These are phyloP conservation scores for Ennomos quercinarius DNA, from an alignment of 2,888 invertebrate species.

Conservation along the genomic window DNA sequence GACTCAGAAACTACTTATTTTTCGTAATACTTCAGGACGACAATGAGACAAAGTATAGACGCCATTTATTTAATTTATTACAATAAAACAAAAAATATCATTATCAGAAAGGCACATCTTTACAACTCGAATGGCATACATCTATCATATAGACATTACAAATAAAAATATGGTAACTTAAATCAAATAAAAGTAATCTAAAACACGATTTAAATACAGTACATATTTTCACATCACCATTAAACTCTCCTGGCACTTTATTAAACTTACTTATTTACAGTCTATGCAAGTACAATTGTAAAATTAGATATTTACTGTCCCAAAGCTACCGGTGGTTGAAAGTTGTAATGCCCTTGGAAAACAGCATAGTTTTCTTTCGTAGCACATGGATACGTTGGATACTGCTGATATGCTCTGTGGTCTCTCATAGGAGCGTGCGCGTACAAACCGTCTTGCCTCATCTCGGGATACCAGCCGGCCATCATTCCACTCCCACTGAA, in stretches of 20 bases:
- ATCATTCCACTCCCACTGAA: slow-evolving; percentile 60
- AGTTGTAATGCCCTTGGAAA: slow-evolving; percentile 81
- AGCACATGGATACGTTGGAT: slow-evolving; percentile 77
- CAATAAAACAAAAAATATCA: slow-evolving; percentile 19
- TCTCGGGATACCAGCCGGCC: slow-evolving; percentile 71
- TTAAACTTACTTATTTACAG: slow-evolving; percentile 3
- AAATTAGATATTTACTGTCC: slow-evolving; percentile 62
- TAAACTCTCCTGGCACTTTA: background rate
- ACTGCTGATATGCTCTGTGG: slow-evolving; percentile 74
- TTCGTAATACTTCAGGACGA: background rate
- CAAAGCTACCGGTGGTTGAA: slow-evolving; percentile 77
- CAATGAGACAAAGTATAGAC: slow-evolving; percentile 11
- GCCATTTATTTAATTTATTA: slow-evolving; percentile 27
- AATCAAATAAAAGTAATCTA: slow-evolving; percentile 41
- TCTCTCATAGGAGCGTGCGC: slow-evolving; percentile 63
- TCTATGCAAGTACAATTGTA: slow-evolving; percentile 11
- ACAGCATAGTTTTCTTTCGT: slow-evolving; percentile 78
- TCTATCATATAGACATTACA: slow-evolving; percentile 57
- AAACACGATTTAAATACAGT: slow-evolving; percentile 10
- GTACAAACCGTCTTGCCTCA: slow-evolving; percentile 69
- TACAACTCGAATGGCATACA: slow-evolving; percentile 32
- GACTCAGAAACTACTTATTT: background rate
- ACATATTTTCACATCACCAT: slow-evolving; percentile 13
- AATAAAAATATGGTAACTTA: slow-evolving; percentile 64
- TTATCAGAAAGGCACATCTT: slow-evolving; percentile 39